phyloP scores from a whole-genome alignment of 2,888 invertebrate species.

The Chrysolina americana region DNA sequence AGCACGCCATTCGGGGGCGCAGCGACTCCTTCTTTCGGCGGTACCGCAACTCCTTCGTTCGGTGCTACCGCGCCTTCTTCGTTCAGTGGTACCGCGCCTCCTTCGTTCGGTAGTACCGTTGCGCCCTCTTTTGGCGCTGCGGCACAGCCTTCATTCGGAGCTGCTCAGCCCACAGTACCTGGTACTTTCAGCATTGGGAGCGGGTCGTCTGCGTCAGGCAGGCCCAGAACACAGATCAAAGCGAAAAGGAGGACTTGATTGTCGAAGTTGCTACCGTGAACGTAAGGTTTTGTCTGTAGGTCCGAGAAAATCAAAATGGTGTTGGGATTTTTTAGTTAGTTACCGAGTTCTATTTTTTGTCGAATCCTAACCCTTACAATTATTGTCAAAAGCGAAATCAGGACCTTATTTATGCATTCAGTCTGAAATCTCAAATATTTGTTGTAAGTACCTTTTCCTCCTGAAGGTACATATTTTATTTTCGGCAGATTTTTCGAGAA shows the following conservation, averaged over 20 bases:
- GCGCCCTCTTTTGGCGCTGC: background rate
- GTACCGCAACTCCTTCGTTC: background rate
- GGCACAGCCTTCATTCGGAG: slow-evolving; percentile 33
- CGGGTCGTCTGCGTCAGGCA: slow-evolving; percentile 67
- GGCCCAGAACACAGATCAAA: slow-evolving; percentile 65
- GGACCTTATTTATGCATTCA: background rate
- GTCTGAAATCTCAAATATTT: background rate
- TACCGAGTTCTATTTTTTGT: too few species aligned
- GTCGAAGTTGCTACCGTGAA: slow-evolving; percentile 39
- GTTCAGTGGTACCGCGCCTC: background rate
- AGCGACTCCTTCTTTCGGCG: background rate
- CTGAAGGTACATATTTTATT: background rate
- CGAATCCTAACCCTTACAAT: too few species aligned
- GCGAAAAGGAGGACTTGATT: slow-evolving; percentile 58
- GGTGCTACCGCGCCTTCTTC: background rate
- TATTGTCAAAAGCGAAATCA: too few species aligned
- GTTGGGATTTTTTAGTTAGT: background rate
- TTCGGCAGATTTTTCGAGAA: too few species aligned
- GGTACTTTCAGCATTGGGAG: slow-evolving; percentile 71
- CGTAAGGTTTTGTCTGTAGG: background rate
- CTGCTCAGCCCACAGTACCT: slow-evolving; percentile 12
- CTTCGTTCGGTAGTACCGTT: background rate
- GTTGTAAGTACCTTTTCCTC: background rate
- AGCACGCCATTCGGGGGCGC: background rate
- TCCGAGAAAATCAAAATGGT: background rate